Percentiles rank a stretch among this genome's conserved stretches.
Evolutionary conservation across 2,113 vertebrate species (phyloP).

Genomic region (Callochromis pleurospilus): DNA sequence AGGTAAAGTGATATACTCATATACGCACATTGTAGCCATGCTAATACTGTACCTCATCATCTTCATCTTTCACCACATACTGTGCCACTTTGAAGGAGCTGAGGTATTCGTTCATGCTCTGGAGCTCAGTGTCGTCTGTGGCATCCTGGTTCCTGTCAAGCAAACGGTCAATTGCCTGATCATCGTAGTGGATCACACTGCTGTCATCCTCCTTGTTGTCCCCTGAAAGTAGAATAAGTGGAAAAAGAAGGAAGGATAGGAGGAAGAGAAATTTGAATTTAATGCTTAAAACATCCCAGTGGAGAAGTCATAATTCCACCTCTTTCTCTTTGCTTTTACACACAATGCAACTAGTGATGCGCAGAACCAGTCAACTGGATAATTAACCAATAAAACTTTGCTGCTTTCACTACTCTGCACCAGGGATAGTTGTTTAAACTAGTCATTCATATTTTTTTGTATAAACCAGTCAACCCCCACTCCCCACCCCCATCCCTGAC

Average conservation of each 20-base stretch:
- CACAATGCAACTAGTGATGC: background rate
- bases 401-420: background rate
- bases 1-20: background rate
- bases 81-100: constrained; percentile 98
- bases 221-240: constrained; percentile 53
- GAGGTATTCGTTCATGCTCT: constrained; percentile 99
- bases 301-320: too few relatives aligned
- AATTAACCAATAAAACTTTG: background rate
- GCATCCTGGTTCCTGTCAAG: constrained; percentile 93
- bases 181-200: constrained; percentile 97
- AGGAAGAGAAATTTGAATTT: background rate
- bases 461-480: background rate
- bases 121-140: constrained; percentile 92
- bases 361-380: background rate
- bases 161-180: constrained; percentile 88
- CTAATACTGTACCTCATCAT: constrained; percentile 83
- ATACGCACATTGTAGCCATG: background rate
- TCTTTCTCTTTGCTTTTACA: background rate
- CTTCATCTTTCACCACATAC: constrained; percentile 96
- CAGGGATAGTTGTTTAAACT: background rate
- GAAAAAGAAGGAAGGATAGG: background rate
- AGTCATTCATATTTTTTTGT: background rate
- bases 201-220: constrained; percentile 96
- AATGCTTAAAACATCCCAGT: background rate
- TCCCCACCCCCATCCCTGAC: background rate